Evolutionary conservation across 2,797 vertebrate species (phyloP).

Genomic region (Benthosema pterotum): DNA sequence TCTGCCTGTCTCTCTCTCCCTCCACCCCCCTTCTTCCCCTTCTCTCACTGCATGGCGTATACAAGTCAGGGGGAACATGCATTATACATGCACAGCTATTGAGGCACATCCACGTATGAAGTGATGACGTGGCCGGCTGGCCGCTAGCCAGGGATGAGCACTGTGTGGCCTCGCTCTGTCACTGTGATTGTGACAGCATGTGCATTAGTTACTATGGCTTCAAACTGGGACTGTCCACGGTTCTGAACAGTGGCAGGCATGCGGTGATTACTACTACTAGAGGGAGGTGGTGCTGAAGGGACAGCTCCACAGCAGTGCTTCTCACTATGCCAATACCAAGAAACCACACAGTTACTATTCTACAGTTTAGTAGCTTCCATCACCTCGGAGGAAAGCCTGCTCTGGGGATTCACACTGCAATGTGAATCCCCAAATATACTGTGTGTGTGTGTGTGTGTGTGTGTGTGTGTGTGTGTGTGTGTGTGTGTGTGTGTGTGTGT

Average conservation of each 20-base stretch:
- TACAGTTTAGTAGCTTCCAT: too few relatives aligned
- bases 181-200: slow-evolving; percentile 13
- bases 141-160: slow-evolving; percentile 55
- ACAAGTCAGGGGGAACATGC: slow-evolving; percentile 43
- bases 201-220: slow-evolving; percentile 15
- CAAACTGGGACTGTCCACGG: slow-evolving; percentile 28
- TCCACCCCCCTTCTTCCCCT: slow-evolving; percentile 41
- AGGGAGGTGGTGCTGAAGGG: slow-evolving; percentile 13
- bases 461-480: too few relatives aligned
- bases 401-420: too few relatives aligned
- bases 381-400: too few relatives aligned
- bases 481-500: too few relatives aligned
- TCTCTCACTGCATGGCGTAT: slow-evolving; percentile 27
- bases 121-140: slow-evolving; percentile 43
- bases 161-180: slow-evolving; percentile 31
- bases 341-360: background rate
- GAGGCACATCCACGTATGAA: slow-evolving; percentile 52
- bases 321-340: background rate
- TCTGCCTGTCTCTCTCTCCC: slow-evolving; percentile 39
- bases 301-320: slow-evolving; percentile 13
- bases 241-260: slow-evolving; percentile 28
- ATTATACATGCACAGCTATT: slow-evolving; percentile 74
- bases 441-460: too few relatives aligned
- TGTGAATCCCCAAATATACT: too few relatives aligned
- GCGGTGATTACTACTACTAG: background rate